These are phyloP conservation scores for Trogon melanurus DNA, from an alignment of 2,113 vertebrate genomes.

Conservation along the genomic window DNA sequence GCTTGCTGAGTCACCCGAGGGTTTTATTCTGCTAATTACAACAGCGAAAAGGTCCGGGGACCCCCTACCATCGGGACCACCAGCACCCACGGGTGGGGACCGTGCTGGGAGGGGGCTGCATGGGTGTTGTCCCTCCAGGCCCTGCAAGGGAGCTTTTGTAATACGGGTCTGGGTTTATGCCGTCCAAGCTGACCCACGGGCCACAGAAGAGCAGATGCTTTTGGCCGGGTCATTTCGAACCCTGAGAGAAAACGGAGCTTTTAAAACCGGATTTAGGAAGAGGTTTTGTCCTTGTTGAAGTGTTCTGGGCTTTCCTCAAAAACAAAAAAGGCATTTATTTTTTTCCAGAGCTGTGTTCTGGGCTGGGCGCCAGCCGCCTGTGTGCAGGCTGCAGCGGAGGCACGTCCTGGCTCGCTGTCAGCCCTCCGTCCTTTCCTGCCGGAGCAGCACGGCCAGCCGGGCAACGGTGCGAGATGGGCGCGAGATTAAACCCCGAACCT, in stretches of 20 bases:
- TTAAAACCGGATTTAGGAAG: not conserved
- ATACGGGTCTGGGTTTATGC: accelerated
- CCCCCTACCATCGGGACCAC: accelerated
- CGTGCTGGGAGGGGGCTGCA: not conserved
- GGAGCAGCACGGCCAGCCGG: accelerated
- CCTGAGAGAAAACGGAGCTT: not conserved
- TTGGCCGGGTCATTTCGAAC: not conserved
- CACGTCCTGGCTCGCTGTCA: not conserved
- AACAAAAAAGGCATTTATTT: slow-evolving; percentile 27
- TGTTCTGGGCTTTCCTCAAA: slow-evolving; percentile 26
- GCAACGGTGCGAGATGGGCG: accelerated
- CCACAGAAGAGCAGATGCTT: not conserved
- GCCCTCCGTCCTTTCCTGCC: not conserved
- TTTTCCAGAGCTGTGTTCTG: not conserved
- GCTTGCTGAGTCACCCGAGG: not conserved
- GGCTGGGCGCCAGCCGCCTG: slow-evolving; percentile 20
- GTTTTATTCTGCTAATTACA: not conserved
- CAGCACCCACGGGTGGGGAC: not conserved
- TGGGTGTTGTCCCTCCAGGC: accelerated
- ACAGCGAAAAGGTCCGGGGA: not conserved
- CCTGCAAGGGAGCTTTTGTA: not conserved
- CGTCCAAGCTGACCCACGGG: not conserved
- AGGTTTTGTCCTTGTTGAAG: not conserved
- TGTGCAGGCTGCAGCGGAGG: not conserved
- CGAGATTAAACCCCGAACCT: not conserved